A percentile compares a stretch with the other conserved stretches of the same genome.
These are phyloP conservation scores for Phrynosoma blainvillii DNA, from an alignment of 2,113 vertebrate species.

Conservation along the genomic window DNA sequence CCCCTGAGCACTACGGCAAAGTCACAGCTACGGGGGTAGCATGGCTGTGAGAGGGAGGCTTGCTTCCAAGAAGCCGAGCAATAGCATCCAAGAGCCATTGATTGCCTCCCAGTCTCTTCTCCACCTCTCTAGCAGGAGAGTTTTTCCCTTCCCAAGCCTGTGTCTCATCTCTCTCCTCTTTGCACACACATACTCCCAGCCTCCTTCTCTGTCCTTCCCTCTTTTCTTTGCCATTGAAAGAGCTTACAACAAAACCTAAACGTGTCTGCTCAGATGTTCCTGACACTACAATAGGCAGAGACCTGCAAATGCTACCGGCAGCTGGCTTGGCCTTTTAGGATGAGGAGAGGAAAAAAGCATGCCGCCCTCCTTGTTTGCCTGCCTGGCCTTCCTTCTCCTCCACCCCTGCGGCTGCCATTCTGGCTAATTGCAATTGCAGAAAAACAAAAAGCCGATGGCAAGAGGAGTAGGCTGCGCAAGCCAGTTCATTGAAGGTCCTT, in stretches of 20 bases:
- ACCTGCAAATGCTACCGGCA: constrained; percentile 49
- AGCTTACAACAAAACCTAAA: constrained; percentile 66
- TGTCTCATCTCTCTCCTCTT: neutral
- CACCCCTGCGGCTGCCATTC: constrained; percentile 28
- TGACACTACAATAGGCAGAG: constrained; percentile 67
- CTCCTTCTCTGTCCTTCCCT: neutral
- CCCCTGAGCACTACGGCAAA: constrained; percentile 61
- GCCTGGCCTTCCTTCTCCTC: constrained; percentile 30
- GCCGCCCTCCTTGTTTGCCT: constrained; percentile 41
- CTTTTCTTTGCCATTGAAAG: constrained; percentile 68
- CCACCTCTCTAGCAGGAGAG: constrained; percentile 47
- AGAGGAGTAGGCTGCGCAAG: constrained; percentile 43
- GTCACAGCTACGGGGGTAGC: constrained; percentile 66
- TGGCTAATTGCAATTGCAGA: constrained; percentile 54
- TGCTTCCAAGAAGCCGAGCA: constrained; percentile 65
- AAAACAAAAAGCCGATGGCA: constrained; percentile 64
- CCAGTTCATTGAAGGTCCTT: constrained; percentile 55
- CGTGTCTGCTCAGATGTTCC: constrained; percentile 63
- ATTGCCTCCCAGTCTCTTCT: constrained; percentile 59
- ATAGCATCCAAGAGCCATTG: constrained; percentile 63
- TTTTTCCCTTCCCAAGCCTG: constrained; percentile 47
- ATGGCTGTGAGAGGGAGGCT: constrained; percentile 67
- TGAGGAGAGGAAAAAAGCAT: constrained; percentile 19
- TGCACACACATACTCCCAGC: rapidly evolving
- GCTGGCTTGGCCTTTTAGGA: constrained; percentile 53